Conservation (phyloP, 2,888 invertebrate genomes). For the Sthenelais limicola region DNA sequence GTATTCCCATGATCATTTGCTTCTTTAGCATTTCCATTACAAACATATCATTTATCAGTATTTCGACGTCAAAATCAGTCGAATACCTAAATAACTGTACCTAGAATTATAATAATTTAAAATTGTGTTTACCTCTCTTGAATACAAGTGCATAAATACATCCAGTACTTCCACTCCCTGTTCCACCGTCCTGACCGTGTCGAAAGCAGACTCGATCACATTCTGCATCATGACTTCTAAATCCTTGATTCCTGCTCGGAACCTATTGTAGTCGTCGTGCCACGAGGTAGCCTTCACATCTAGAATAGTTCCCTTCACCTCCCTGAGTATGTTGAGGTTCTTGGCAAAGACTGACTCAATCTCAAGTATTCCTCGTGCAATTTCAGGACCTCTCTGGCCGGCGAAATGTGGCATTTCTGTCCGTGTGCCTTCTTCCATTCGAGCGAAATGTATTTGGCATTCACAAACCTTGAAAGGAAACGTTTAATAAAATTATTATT, state of each 20-base stretch:
- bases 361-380: conserved; percentile 71
- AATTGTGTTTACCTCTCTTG: conserved; percentile 77
- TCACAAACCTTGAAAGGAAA: conserved; percentile 80
- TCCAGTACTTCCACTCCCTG: conserved; percentile 85
- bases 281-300: conserved; percentile 78
- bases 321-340: conserved; percentile 77
- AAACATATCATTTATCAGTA: no score
- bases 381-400: conserved; percentile 77
- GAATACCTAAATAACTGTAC: no score
- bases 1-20: no score
- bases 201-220: conserved; percentile 84
- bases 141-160: conserved; percentile 84
- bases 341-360: conserved; percentile 84
- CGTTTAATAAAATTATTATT: no score
- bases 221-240: conserved; percentile 86
- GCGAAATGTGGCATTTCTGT: conserved; percentile 83
- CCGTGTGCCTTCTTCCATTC: conserved; percentile 79
- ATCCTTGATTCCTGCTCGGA: conserved; percentile 75
- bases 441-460: conserved; percentile 89
- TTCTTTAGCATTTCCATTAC: no score
- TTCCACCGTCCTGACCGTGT: conserved; percentile 84
- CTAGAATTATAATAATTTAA: no score
- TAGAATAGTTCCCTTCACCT: conserved; percentile 76
- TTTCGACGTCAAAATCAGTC: no score
- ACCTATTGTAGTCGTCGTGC: conserved; percentile 80